Base-by-base conservation (phyloP, 2,888 invertebrate species). In the Drosophila neotestacea region DNA sequence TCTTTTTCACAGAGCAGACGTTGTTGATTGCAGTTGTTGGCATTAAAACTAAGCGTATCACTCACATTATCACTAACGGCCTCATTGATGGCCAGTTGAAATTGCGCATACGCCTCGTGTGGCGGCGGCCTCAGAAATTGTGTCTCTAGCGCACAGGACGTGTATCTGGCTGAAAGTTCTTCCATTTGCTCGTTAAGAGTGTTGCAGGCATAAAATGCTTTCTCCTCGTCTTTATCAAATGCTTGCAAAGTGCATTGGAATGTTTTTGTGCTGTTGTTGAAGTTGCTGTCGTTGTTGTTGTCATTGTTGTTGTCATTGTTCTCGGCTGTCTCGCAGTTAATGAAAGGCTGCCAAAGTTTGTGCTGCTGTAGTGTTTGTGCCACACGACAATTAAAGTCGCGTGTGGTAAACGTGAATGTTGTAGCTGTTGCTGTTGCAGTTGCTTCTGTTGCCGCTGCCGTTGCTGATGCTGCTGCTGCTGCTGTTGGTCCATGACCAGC, bases 401-500 rank as follows among this genome's bases (percentile, higher is more conserved):
- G 85, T 48, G 70, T 59, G 58, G 50, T 32, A 47, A 66, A 50
- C 75, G 70, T 61, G 63, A 74, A 46, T 62, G 77, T 55, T 66
- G 77, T 54, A 46, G 58, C 16, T 39, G 48, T 36, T 66, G 58
- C 34, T 59, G 68, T 47, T 66, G 59, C 54, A 55, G 76, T 55
- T 58, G 76, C 27, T 59, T 68, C 27, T 39, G 62, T 22, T 70
- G 72, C 16, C 39, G 63, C 22, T 73, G 70, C 34, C 46, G 51
- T 27, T 64, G 55, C 27, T 55, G 51, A 6, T 46, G 64, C 28
- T 65, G 68, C 28, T 65, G 73, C 9, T 67, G 70, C 51, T 81
- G 80, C 69, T 79, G 79, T 89, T 91, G 91, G 91, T 88, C 91
- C 79, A 85, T 76, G 90, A 91, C 91, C 92, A 90, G 86, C 77